These are phyloP conservation scores for Yponomeuta plumbellus DNA, from an alignment of 2,888 invertebrate genomes.

Conservation along the genomic window DNA sequence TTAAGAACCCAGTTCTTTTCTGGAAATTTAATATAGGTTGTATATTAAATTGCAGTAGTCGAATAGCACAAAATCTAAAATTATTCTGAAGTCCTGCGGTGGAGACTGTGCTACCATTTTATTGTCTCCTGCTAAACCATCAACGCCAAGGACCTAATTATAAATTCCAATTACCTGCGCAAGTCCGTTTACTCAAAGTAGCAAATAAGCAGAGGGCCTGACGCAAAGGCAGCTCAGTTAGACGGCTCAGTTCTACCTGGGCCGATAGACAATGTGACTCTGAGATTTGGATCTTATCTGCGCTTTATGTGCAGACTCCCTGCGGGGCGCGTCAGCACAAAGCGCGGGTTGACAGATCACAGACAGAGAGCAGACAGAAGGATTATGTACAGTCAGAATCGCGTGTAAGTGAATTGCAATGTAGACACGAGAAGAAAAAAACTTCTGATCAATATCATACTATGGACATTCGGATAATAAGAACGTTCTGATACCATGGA, in stretches of 20 bases:
- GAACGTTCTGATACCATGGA: too few relatives aligned
- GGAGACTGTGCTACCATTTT: neutral
- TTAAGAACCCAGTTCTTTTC: constrained; percentile 4
- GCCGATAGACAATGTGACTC: constrained; percentile 64
- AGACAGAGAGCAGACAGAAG: neutral
- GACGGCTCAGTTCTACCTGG: constrained; percentile 48
- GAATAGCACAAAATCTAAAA: neutral
- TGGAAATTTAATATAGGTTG: neutral
- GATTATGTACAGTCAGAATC: neutral
- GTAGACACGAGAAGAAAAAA: too few relatives aligned
- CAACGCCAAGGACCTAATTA: too few relatives aligned
- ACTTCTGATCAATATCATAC: too few relatives aligned
- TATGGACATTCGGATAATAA: too few relatives aligned
- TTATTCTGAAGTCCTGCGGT: neutral
- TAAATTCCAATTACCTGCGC: neutral
- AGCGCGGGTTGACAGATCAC: constrained; percentile 72
- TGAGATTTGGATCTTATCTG: constrained; percentile 71
- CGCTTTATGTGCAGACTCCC: constrained; percentile 63
- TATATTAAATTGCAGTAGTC: neutral
- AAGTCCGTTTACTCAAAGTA: too few relatives aligned
- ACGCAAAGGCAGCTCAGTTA: too few relatives aligned
- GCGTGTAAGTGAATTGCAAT: too few relatives aligned
- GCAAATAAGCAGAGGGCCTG: too few relatives aligned
- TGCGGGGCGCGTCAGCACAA: constrained; percentile 66
- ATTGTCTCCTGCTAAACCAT: too few relatives aligned